Evolutionary conservation across 2,797 vertebrate species (phyloP), one percentile per base, ranked within the genome.

Genomic region (Neosalanx taihuensis): DNA sequence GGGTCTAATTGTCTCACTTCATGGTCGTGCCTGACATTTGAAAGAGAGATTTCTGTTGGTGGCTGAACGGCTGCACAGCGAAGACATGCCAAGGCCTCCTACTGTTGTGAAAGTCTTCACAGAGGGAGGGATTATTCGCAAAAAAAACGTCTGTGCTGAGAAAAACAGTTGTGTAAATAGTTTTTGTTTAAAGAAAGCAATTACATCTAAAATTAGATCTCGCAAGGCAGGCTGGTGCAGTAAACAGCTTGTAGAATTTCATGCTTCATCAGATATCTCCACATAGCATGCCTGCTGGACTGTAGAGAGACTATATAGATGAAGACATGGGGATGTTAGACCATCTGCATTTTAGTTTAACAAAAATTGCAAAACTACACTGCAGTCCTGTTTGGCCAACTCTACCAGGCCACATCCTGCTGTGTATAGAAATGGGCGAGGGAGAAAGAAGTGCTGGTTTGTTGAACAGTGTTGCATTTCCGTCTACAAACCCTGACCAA

Each of bases 21-120:
- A 29, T 2, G 13, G 30, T 56, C 51, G n/a, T 68, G 66, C 35
- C 51, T 68, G 51, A 49, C 49, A 31, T 53, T 68, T 68, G 53
- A 26, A 29, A 10, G 15, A 59, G 20, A 26, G 35, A 46, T 60
- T 69, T 60, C 23, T 59, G 56, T 18, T 60, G 20, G 41, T 7
- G 23, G 26, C 6, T 13, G 49, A 29, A 41, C 30, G 23, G 58
- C 68, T 46, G 61, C 17, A 7, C 20, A n/a, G 58, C n/a, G 18
- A 59, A 46, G 18, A 6, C 6, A 13, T 29, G 64, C 64, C 68
- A 60, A 61, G 37, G 9, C 33, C 67, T 51, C 69, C 46, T 29
- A 71, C 35, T 62, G 69, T 3, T 15, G 60, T 23, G 31, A 63
- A 70, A 20, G 31, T 33, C 33, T 29, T 63, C 57, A 29, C 17